A percentile compares a stretch with the other conserved stretches of the same genome.
Evolutionary conservation across 1,140 invertebrate species (phyloP).

Genomic region (Glossosoma conforme): DNA sequence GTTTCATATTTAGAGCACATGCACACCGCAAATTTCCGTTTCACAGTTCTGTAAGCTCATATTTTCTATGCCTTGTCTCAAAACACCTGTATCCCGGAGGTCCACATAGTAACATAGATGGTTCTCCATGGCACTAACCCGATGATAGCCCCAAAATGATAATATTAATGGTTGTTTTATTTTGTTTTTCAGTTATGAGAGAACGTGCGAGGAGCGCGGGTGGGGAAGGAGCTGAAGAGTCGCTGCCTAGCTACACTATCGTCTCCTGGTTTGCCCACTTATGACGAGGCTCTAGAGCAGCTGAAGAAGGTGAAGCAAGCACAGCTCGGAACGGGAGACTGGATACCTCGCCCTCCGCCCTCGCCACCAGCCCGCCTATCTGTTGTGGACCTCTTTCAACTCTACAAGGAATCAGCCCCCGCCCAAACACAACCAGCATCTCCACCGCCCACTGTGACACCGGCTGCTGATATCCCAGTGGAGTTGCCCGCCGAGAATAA

Average conservation of each 20-base stretch:
- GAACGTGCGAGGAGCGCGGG: constrained; percentile 20
- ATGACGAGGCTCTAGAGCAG: constrained; percentile 57
- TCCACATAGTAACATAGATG: too few relatives aligned
- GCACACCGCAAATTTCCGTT: too few relatives aligned
- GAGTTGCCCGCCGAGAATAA: constrained; percentile 11
- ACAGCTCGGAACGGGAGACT: constrained; percentile 10
- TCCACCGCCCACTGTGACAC: constrained; percentile 1
- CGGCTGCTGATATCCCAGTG: too few relatives aligned
- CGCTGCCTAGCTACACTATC: constrained; percentile 57
- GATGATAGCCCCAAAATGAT: not conserved
- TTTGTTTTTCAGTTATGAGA: constrained; percentile 15
- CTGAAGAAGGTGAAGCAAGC: constrained; percentile 35
- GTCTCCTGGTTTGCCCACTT: constrained; percentile 58
- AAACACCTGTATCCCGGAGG: too few relatives aligned
- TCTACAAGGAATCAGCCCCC: constrained; percentile 30
- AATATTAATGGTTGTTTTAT: not conserved
- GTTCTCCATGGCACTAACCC: too few relatives aligned
- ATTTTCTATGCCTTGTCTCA: too few relatives aligned
- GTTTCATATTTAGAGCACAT: too few relatives aligned
- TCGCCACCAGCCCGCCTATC: constrained; percentile 33
- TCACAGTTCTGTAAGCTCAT: too few relatives aligned
- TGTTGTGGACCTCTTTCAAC: constrained; percentile 37
- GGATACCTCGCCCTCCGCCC: constrained; percentile 28
- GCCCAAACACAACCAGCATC: not conserved
- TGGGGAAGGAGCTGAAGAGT: constrained; percentile 41